Base-by-base conservation (phyloP, 2,888 invertebrate species). In the Lasius fuliginosus region DNA sequence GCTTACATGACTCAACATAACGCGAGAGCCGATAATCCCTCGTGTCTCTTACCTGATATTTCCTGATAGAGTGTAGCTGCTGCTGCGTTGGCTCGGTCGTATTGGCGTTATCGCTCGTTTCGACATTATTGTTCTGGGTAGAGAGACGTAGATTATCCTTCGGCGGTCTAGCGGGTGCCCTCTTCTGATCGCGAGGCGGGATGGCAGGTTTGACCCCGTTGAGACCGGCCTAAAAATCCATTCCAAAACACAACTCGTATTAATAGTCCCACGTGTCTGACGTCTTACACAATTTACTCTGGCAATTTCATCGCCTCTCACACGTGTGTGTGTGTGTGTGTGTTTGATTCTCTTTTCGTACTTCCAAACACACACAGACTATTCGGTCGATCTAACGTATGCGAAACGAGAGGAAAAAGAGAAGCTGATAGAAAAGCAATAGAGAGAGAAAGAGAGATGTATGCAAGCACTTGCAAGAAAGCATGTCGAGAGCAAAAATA, bases 41-140 rank as follows among this genome's bases (percentile, higher is more conserved):
- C 12, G 4, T 30, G n/a, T 81, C 3, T 68, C 74, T 86, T 91
- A 98, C 98, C 97, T 98, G 98, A 95, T 98, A 99, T 95, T 98
- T 98, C 93, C 97, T 97, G 95, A 99, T 98, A 95, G 98, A 98
- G 94, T 98, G 98, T 95, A 98, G 96, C 95, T 99, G 98, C 92
- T 99, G 98, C 93, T 97, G 96, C 86, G 98, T 98, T 90, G 98
- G 97, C 77, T 95, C 95, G 95, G 96, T n/a, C 2, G 53, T 73
- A 95, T 95, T 86, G 95, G 95, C 82, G 95, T 96, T 79, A 95
- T 95, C 68, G 94, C 94, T 68, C 95, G 90, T 92, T 79, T 93
- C 92, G 90, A 95, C 95, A 90, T 96, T 96, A 90, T 96, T 96
- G 93, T 96, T 96, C 95, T 93, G 94, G 71, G 92, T 90, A 83